Percentiles rank a stretch among this genome's conserved stretches.
These are phyloP conservation scores for Columba janthina DNA, from an alignment of 2,113 vertebrate species.

Conservation along the genomic window DNA sequence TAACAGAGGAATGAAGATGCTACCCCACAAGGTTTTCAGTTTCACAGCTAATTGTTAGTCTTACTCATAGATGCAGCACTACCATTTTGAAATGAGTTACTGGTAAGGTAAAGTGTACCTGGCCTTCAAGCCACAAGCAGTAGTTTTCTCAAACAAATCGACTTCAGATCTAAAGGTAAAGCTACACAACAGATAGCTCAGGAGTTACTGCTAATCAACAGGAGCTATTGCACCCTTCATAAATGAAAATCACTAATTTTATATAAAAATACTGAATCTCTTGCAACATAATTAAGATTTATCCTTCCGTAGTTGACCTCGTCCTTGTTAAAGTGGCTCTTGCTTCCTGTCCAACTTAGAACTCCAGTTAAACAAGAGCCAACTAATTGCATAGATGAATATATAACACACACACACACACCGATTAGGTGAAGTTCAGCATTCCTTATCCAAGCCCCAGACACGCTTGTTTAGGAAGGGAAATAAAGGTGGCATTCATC, in stretches of 20 bases:
- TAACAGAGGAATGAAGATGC: not conserved
- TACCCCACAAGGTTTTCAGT: not conserved
- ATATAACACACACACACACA: not conserved
- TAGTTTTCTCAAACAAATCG: not conserved
- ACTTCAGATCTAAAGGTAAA: conserved; percentile 4
- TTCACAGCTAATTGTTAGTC: not conserved
- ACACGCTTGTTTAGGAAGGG: not conserved
- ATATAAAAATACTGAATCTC: not conserved
- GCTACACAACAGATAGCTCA: not conserved
- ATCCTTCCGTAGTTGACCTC: not conserved
- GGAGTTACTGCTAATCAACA: not conserved
- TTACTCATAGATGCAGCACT: not conserved
- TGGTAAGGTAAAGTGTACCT: not conserved
- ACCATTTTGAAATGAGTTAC: not conserved
- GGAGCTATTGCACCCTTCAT: not conserved
- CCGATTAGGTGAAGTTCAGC: not conserved
- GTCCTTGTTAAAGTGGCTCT: not conserved
- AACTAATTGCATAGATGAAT: not conserved
- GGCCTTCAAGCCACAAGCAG: not conserved
- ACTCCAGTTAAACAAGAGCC: not conserved
- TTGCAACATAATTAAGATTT: conserved; percentile 12
- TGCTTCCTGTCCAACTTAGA: not conserved
- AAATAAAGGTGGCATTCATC: not conserved
- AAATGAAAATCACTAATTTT: not conserved
- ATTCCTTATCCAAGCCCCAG: not conserved